Evolutionary conservation across 2,113 vertebrate species (phyloP).

Genomic region (Thomomys bottae): DNA sequence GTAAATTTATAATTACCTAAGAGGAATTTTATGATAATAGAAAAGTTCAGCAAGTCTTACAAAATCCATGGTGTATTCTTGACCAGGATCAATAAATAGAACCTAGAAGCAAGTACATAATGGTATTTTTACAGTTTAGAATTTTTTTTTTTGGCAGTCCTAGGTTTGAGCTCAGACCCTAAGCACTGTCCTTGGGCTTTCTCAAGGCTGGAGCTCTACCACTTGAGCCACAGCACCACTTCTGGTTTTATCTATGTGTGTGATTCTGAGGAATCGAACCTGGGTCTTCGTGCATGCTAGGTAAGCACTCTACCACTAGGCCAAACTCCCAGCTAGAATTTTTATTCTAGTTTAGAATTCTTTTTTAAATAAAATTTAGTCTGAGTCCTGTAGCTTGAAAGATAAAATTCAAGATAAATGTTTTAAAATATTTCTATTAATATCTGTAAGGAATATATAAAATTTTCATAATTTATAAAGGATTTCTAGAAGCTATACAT

Average conservation of each 20-base stretch:
- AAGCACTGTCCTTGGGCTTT: too few species aligned
- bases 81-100: conserved; percentile 93
- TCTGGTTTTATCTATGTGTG: too few species aligned
- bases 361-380: conserved; percentile 55
- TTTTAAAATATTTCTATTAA: conserved; percentile 46
- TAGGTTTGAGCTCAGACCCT: too few species aligned
- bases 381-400: conserved; percentile 33
- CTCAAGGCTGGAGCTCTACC: too few species aligned
- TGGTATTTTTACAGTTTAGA: conserved; percentile 38
- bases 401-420: conserved; percentile 19
- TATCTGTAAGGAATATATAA: conserved; percentile 48
- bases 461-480: conserved; percentile 59
- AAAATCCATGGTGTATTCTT: conserved; percentile 89
- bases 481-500: conserved; percentile 63
- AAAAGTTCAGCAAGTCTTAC: conserved; percentile 93
- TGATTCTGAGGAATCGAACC: too few species aligned
- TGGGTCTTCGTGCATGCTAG: too few species aligned
- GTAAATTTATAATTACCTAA: conserved; percentile 88
- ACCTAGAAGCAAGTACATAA: conserved; percentile 86
- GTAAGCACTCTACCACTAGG: too few species aligned
- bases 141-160: too few species aligned
- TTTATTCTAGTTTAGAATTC: too few species aligned
- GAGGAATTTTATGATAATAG: conserved; percentile 92
- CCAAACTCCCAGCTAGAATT: too few species aligned
- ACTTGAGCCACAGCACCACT: too few species aligned